Conservation (phyloP, 2,888 invertebrate genomes). For the Cryptocephalus moraei region DNA sequence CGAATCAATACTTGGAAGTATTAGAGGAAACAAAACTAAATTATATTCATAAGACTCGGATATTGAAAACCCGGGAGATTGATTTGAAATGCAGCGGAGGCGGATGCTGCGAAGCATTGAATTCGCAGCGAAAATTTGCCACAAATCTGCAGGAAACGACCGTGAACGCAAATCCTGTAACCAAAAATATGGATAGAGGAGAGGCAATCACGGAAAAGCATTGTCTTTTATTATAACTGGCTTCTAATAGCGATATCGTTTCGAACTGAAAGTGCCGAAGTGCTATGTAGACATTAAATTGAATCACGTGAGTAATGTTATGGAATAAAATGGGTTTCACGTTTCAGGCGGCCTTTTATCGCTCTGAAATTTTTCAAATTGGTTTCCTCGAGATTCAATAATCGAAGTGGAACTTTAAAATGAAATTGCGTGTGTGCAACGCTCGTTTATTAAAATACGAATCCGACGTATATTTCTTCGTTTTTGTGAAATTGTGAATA, state of each 20-base stretch:
- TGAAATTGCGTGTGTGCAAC: not conserved
- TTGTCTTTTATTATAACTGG: conserved; percentile 5
- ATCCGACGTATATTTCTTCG: no score
- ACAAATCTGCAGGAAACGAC: no score
- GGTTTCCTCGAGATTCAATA: not conserved
- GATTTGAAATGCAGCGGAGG: no score
- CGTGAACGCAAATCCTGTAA: not conserved
- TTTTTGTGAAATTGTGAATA: no score
- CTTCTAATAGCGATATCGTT: conserved; percentile 1
- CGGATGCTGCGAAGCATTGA: no score
- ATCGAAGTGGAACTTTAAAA: not conserved
- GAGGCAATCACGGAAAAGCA: conserved; percentile 3
- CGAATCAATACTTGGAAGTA: no score
- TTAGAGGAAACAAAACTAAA: no score
- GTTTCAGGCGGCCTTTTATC: conserved; percentile 1
- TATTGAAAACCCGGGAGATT: no score
- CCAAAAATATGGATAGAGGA: not conserved
- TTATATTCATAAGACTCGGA: no score
- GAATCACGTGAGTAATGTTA: conserved; percentile 6
- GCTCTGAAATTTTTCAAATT: conserved; percentile 4
- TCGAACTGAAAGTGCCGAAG: conserved; percentile 4
- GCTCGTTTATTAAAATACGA: no score
- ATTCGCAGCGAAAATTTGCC: no score
- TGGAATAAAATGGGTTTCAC: conserved; percentile 4
- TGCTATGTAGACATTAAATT: conserved; percentile 7